Evolutionary conservation across 2,797 vertebrate species (phyloP).

Genomic region (Rachycentron canadum): DNA sequence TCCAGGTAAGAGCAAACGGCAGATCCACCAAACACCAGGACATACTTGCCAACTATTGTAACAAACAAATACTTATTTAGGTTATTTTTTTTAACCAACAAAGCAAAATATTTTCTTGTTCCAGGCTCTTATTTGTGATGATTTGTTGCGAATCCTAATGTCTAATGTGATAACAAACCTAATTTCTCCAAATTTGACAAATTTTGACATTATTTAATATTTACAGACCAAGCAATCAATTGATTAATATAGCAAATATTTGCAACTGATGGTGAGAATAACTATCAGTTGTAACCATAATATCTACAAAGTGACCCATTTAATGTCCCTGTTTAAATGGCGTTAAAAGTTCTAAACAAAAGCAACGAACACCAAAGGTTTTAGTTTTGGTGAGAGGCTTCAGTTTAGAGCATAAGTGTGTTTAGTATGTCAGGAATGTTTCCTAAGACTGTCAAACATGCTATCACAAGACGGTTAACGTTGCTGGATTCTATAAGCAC

Average conservation of each 20-base stretch:
- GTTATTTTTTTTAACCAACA: background rate
- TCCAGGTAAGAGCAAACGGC: slow-evolving; percentile 86
- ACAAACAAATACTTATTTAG: background rate
- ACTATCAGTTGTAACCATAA: background rate
- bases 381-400: background rate
- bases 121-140: background rate
- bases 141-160: background rate
- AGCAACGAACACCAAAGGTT: background rate
- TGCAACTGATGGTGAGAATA: background rate
- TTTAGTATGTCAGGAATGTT: slow-evolving; percentile 56
- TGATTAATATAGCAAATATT: background rate
- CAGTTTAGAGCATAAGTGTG: slow-evolving; percentile 13
- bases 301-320: background rate
- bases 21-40: background rate
- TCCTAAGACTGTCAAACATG: slow-evolving; percentile 40
- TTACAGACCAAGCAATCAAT: background rate
- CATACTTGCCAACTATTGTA: background rate
- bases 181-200: background rate
- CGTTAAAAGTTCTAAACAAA: background rate
- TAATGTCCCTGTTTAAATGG: too few relatives aligned
- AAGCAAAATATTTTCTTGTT: background rate
- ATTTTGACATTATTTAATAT: background rate
- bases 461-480: slow-evolving; percentile 27
- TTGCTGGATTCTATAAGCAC: slow-evolving; percentile 10
- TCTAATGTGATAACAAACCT: background rate